A percentile compares a stretch with the other conserved stretches of the same genome.
Conservation (phyloP, 2,888 invertebrate species). For the Spodoptera picta region DNA sequence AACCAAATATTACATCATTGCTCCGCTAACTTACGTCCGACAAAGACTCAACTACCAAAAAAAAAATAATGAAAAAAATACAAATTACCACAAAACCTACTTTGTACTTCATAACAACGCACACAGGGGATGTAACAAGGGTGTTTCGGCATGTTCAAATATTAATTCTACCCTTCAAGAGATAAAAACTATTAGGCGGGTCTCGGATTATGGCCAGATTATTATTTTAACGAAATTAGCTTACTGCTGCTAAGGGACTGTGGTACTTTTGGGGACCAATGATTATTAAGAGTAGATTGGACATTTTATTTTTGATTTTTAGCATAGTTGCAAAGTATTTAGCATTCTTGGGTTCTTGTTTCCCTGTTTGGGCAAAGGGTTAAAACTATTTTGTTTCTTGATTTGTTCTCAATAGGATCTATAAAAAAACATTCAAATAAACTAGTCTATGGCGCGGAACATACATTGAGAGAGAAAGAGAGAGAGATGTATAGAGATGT, state of each 20-base stretch:
- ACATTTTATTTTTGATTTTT: neutral
- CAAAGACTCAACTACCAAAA: no score
- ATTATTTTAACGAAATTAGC: conserved; percentile 88
- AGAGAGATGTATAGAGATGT: no score
- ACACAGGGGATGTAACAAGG: conserved; percentile 48
- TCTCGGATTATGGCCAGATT: conserved; percentile 83
- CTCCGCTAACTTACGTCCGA: no score
- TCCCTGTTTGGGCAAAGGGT: no score
- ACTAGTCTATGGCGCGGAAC: no score
- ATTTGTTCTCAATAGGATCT: no score
- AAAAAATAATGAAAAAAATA: conserved; percentile 13
- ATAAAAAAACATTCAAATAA: no score
- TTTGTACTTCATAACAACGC: conserved; percentile 50
- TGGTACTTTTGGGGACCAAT: conserved; percentile 63
- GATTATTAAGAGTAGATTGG: conserved; percentile 58
- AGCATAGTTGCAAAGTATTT: no score
- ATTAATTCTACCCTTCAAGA: conserved; percentile 83
- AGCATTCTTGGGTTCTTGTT: no score
- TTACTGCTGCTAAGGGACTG: conserved; percentile 81
- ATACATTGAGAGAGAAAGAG: no score
- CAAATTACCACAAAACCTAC: conserved; percentile 24
- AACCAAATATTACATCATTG: no score
- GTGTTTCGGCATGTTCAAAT: conserved; percentile 73
- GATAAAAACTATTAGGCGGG: conserved; percentile 86
- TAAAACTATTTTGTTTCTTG: no score